These are phyloP conservation scores for Discoglossus pictus DNA, from an alignment of 2,797 vertebrate species.

Conservation along the genomic window DNA sequence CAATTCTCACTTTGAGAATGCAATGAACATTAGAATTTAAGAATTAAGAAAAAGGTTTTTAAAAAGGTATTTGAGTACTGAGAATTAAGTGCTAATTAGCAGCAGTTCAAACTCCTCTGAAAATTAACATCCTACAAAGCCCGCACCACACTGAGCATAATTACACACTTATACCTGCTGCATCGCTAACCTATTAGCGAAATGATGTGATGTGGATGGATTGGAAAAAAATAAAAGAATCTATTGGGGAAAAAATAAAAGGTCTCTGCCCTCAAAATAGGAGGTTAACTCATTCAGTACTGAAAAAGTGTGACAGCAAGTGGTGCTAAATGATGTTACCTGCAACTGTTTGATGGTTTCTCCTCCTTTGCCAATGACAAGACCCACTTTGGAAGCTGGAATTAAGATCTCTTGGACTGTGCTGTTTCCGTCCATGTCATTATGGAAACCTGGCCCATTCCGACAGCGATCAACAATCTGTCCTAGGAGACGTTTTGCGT, in stretches of 20 bases:
- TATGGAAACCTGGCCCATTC: conserved; percentile 94
- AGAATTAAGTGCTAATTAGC: conserved; percentile 44
- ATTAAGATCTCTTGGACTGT: conserved; percentile 95
- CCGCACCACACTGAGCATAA: conserved; percentile 43
- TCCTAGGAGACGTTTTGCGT: conserved; percentile 92
- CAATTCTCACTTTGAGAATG: too few relatives aligned
- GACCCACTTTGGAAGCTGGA: conserved; percentile 95
- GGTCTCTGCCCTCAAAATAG: background rate
- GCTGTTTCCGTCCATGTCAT: conserved; percentile 87
- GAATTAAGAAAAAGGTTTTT: conserved; percentile 10
- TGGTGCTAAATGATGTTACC: conserved; percentile 66
- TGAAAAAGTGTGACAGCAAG: background rate
- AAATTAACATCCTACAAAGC: conserved; percentile 44
- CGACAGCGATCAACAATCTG: conserved; percentile 98
- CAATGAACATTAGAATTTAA: conserved; percentile 10
- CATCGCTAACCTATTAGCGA: conserved; percentile 41
- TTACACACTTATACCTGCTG: conserved; percentile 45
- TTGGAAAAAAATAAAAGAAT: too few relatives aligned
- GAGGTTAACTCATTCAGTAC: conserved; percentile 14
- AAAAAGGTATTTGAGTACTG: background rate
- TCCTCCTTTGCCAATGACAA: conserved; percentile 98
- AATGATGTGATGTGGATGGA: conserved; percentile 11
- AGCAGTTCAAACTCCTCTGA: conserved; percentile 22
- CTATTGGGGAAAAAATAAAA: conserved; percentile 1
- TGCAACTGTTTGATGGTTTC: conserved; percentile 98